Evolutionary conservation across 2,888 invertebrate genomes (phyloP).

Genomic region (Dorcus hopei): DNA sequence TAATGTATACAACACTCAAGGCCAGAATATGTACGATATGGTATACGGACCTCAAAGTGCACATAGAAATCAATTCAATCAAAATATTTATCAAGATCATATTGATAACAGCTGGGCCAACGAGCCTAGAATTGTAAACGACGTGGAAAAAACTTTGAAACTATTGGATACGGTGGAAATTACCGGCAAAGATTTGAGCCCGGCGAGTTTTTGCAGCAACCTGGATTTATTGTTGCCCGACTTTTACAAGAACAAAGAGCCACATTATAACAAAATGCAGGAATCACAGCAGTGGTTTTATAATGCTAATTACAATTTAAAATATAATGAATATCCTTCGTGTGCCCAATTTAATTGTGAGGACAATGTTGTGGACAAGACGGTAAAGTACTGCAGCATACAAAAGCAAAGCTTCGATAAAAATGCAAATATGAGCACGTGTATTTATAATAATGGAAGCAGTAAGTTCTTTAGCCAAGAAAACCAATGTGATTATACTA

Average conservation of each 20-base stretch:
- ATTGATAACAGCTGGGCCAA: slow-evolving; percentile 26
- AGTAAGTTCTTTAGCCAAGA: background rate
- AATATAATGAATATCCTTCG: slow-evolving; percentile 38
- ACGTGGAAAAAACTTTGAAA: slow-evolving; percentile 29
- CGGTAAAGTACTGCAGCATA: slow-evolving; percentile 35
- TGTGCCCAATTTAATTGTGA: slow-evolving; percentile 37
- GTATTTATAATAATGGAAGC: slow-evolving; percentile 2
- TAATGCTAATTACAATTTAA: slow-evolving; percentile 32
- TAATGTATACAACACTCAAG: background rate
- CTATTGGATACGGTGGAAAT: slow-evolving; percentile 40
- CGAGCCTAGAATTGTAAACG: slow-evolving; percentile 26
- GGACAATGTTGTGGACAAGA: slow-evolving; percentile 23
- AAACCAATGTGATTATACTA: slow-evolving; percentile 2
- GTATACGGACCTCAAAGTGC: slow-evolving; percentile 24
- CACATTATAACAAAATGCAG: slow-evolving; percentile 5
- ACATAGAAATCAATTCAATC: slow-evolving; percentile 23
- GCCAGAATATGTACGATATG: slow-evolving; percentile 14
- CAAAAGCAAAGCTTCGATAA: slow-evolving; percentile 26
- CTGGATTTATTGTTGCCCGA: slow-evolving; percentile 36
- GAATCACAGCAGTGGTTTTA: slow-evolving; percentile 34
- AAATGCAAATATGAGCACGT: background rate
- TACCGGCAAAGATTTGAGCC: slow-evolving; percentile 42
- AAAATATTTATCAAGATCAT: slow-evolving; percentile 18
- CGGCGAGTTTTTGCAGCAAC: slow-evolving; percentile 40
- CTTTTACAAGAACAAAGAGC: slow-evolving; percentile 30